Conservation (phyloP, 1,140 invertebrate species). For the Tyrophagus putrescentiae region DNA sequence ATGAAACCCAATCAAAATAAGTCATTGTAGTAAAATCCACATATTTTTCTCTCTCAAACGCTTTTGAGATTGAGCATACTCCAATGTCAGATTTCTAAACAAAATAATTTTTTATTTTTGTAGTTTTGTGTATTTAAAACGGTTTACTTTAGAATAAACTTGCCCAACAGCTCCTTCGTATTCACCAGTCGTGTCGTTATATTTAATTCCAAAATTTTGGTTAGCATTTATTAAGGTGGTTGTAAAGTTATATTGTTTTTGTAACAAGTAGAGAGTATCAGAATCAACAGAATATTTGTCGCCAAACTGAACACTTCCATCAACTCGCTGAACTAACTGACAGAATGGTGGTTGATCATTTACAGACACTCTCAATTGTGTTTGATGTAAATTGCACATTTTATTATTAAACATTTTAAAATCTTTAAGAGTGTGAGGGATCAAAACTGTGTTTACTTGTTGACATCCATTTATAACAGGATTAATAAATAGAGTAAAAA, state of each 20-base stretch:
- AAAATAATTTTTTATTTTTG: too few species aligned
- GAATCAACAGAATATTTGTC: background rate
- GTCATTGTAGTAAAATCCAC: too few species aligned
- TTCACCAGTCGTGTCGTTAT: background rate
- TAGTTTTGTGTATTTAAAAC: too few species aligned
- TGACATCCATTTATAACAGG: background rate
- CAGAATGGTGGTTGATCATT: background rate
- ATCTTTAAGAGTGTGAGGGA: background rate
- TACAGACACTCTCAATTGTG: background rate
- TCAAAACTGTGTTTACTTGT: background rate
- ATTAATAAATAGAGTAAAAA: too few species aligned
- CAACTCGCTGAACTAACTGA: background rate
- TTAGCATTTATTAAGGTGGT: background rate
- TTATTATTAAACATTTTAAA: background rate
- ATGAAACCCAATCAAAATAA: too few species aligned
- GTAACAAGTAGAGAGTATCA: background rate
- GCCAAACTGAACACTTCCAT: background rate
- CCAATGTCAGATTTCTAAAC: background rate
- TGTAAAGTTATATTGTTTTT: background rate
- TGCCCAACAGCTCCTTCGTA: background rate
- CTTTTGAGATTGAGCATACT: too few species aligned
- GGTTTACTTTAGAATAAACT: slow-evolving; percentile 1
- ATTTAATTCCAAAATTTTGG: background rate
- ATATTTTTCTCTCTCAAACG: too few species aligned
- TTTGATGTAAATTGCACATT: background rate